These are phyloP conservation scores for Zeugodacus cucurbitae DNA, from an alignment of 1,140 invertebrate species.

Conservation along the genomic window DNA sequence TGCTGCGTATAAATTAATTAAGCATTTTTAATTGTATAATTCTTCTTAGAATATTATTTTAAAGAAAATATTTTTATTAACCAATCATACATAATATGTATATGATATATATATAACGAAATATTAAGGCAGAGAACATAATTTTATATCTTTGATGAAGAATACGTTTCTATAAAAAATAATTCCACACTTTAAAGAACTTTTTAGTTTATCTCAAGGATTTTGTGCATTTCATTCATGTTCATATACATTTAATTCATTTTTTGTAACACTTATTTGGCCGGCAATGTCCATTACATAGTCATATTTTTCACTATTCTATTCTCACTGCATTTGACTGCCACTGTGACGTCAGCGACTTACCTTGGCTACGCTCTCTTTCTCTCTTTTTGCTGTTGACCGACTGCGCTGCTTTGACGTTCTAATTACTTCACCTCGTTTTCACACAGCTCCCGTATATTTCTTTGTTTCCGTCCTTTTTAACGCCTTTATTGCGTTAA, in stretches of 20 bases:
- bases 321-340: background rate
- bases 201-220: too few relatives aligned
- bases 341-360: background rate
- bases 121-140: too few relatives aligned
- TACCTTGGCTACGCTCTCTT: background rate
- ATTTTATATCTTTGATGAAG: background rate
- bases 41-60: too few relatives aligned
- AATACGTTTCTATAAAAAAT: background rate
- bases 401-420: background rate
- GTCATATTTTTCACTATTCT: background rate
- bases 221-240: too few relatives aligned
- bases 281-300: background rate
- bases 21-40: too few relatives aligned
- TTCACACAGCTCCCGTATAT: background rate
- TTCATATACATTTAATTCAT: background rate
- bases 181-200: background rate
- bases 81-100: too few relatives aligned
- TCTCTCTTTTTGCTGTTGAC: background rate
- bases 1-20: too few relatives aligned
- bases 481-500: background rate
- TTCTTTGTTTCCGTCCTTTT: constrained; percentile 1
- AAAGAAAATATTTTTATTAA: too few relatives aligned
- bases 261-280: background rate
- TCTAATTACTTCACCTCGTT: background rate
- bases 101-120: too few relatives aligned